Evolutionary conservation across 2,888 invertebrate species (phyloP).

Genomic region (Eupithecia subfuscata): DNA sequence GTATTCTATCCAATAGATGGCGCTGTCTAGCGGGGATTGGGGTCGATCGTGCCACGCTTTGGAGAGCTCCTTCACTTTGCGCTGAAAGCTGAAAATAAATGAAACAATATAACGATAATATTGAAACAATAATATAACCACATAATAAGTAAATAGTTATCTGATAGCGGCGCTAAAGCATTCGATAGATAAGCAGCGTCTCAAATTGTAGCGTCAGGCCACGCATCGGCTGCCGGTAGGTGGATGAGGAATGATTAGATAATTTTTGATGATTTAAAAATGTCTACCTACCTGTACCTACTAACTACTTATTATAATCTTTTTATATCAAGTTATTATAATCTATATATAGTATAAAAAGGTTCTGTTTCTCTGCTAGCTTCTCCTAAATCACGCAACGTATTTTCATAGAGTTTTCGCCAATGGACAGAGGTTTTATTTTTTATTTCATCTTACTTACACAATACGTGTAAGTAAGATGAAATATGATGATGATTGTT

Average conservation of each 20-base stretch:
- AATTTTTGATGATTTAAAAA: neutral
- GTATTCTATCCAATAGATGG: slow-evolving; percentile 86
- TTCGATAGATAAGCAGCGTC: neutral
- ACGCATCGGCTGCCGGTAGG: too few relatives aligned
- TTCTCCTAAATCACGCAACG: too few relatives aligned
- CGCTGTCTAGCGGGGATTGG: slow-evolving; percentile 82
- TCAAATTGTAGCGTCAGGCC: neutral
- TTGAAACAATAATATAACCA: too few relatives aligned
- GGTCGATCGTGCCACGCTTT: slow-evolving; percentile 84
- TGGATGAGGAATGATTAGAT: neutral
- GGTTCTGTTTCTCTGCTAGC: too few relatives aligned
- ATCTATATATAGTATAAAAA: too few relatives aligned
- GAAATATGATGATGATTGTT: too few relatives aligned
- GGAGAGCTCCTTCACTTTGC: slow-evolving; percentile 77
- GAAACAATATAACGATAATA: neutral
- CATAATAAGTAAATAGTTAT: neutral
- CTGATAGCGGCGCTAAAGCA: neutral
- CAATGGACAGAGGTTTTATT: too few relatives aligned
- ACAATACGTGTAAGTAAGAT: too few relatives aligned
- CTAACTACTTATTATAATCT: too few relatives aligned
- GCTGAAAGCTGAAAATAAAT: slow-evolving; percentile 64
- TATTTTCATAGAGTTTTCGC: too few relatives aligned
- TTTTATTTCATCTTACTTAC: too few relatives aligned
- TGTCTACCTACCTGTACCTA: slow-evolving; percentile 19
- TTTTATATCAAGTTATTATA: too few relatives aligned